Percentiles rank a stretch among this genome's conserved stretches.
Conservation (phyloP, 2,113 vertebrate species). For the Poecile atricapillus region DNA sequence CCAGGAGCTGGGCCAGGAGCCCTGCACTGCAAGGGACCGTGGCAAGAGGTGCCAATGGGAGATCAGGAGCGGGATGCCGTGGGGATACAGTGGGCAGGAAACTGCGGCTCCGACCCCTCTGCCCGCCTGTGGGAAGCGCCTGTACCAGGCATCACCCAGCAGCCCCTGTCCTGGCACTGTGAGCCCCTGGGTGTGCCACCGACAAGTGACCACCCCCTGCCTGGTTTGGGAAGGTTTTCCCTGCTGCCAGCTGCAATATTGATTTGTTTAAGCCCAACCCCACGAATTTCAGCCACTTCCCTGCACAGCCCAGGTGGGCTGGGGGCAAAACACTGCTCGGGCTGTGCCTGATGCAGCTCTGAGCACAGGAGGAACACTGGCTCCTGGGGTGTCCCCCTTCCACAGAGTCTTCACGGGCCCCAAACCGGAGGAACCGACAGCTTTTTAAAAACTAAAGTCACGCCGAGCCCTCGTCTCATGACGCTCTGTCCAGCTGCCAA, state of each 20-base stretch:
- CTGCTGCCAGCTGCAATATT: neutral
- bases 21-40: accelerated
- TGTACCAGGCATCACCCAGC: accelerated
- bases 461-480: neutral
- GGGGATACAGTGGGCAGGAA: neutral
- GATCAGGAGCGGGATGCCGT: neutral
- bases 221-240: neutral
- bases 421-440: conserved; percentile 38
- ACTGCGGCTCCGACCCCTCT: accelerated
- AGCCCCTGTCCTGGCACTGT: neutral
- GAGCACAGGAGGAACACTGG: neutral
- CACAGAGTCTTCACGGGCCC: neutral
- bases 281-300: neutral
- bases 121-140: neutral
- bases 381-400: neutral
- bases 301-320: neutral
- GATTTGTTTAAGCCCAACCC: neutral
- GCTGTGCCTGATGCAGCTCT: neutral
- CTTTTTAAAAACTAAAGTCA: neutral
- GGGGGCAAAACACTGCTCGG: accelerated
- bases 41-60: neutral
- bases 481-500: conserved; percentile 44
- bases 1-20: neutral
- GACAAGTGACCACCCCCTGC: accelerated
- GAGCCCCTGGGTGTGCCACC: neutral